A percentile compares a stretch with the other conserved stretches of the same genome.
These are phyloP conservation scores for Drosophila funebris DNA, from an alignment of 1,140 invertebrate genomes.

Conservation along the genomic window DNA sequence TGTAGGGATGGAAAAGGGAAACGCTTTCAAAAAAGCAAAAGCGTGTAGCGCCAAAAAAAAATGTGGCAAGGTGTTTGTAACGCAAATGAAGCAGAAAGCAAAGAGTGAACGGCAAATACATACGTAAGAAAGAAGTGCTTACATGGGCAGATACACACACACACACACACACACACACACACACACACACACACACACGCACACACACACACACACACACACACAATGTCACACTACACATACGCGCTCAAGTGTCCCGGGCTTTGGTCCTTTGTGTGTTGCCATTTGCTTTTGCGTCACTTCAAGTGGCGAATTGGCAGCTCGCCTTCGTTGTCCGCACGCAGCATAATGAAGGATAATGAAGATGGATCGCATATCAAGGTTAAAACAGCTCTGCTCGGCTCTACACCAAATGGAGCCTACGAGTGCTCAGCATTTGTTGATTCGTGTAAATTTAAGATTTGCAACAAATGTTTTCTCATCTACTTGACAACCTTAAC, in stretches of 20 bases:
- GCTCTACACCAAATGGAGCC: conserved; percentile 1
- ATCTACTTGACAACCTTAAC: neutral
- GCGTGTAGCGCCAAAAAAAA: conserved; percentile 66
- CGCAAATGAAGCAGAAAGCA: conserved; percentile 48
- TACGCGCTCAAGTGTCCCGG: conserved; percentile 4
- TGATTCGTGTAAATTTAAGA: neutral
- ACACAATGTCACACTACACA: neutral
- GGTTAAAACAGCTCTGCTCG: neutral
- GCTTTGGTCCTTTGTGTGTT: conserved; percentile 8
- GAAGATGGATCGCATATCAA: conserved; percentile 75
- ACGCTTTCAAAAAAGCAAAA: conserved; percentile 64
- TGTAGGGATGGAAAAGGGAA: conserved; percentile 17
- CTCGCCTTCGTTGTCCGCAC: conserved; percentile 20
- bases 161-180: neutral
- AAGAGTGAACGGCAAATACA: conserved; percentile 28
- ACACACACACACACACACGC: neutral
- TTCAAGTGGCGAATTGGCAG: conserved; percentile 18
- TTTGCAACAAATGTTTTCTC: neutral
- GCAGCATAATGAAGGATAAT: conserved; percentile 67
- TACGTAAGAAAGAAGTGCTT: conserved; percentile 26
- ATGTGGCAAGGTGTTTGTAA: conserved; percentile 69
- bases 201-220: neutral
- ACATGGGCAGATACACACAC: conserved; percentile 9
- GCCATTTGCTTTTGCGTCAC: conserved; percentile 14
- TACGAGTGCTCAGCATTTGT: conserved; percentile 1